These are phyloP conservation scores for Latrodectus elegans DNA, from an alignment of 2,888 invertebrate species.

Conservation along the genomic window DNA sequence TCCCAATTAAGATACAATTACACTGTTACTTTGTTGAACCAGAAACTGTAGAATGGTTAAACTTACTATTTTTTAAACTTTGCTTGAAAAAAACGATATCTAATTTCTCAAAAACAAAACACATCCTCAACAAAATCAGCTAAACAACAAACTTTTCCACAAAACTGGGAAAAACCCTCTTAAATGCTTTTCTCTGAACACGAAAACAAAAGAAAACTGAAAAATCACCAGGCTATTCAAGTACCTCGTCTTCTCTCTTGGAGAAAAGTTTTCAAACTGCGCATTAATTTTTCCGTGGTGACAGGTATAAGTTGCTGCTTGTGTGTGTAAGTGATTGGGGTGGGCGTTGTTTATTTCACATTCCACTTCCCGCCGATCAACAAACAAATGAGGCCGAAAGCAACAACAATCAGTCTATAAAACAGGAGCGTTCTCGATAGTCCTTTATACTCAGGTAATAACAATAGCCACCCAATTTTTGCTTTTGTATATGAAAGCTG, in stretches of 20 bases:
- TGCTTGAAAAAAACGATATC: too few species aligned
- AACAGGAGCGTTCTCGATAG: conserved; percentile 21
- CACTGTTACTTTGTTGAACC: too few species aligned
- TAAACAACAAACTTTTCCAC: too few species aligned
- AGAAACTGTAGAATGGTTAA: too few species aligned
- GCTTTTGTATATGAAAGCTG: background rate
- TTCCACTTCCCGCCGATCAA: conserved; percentile 61
- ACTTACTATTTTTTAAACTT: too few species aligned
- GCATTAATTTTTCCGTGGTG: conserved; percentile 6
- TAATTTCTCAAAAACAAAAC: too few species aligned
- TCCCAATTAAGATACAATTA: too few species aligned
- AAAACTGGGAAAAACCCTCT: too few species aligned
- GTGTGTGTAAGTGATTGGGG: background rate
- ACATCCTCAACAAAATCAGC: too few species aligned
- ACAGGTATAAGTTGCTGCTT: conserved; percentile 7
- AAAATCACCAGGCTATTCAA: too few species aligned
- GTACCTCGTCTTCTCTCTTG: background rate
- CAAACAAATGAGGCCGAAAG: conserved; percentile 58
- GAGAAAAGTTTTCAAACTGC: conserved; percentile 4
- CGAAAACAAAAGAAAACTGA: too few species aligned
- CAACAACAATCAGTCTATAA: conserved; percentile 52
- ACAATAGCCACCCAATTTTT: conserved; percentile 23
- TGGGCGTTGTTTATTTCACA: conserved; percentile 58
- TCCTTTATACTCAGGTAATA: conserved; percentile 41
- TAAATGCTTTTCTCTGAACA: too few species aligned